Evolutionary conservation across 2,888 invertebrate genomes (phyloP).

Genomic region (Cryptosula pallasiana): DNA sequence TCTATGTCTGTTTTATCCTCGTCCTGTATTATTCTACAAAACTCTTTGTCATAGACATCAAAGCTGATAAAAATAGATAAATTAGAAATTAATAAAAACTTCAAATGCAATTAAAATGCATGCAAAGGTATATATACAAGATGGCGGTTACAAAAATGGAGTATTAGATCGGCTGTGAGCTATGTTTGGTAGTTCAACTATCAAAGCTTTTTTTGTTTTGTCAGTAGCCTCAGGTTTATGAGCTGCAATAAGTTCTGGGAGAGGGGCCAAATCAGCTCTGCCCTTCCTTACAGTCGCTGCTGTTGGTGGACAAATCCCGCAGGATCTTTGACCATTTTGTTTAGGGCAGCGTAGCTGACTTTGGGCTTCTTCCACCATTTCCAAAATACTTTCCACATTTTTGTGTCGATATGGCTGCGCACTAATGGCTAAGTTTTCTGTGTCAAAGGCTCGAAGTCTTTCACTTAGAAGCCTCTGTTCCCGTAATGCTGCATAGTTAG

Average conservation of each 20-base stretch:
- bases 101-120: no score
- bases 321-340: background rate
- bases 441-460: background rate
- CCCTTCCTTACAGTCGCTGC: background rate
- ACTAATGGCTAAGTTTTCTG: background rate
- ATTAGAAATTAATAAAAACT: no score
- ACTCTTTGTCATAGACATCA: no score
- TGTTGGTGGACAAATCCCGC: slow-evolving; percentile 6
- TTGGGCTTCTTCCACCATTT: background rate
- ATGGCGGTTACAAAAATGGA: background rate
- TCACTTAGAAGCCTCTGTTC: background rate
- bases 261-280: background rate
- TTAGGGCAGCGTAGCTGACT: background rate
- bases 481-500: background rate
- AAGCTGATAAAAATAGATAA: no score
- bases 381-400: background rate
- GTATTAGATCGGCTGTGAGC: background rate
- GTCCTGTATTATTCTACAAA: no score
- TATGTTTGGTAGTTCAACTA: slow-evolving; percentile 6
- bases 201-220: background rate
- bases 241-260: background rate
- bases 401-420: background rate
- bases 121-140: no score
- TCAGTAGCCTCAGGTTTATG: background rate
- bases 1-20: no score